Evolutionary conservation across 2,888 invertebrate species (phyloP).

Genomic region (Gnatocerus cornutus): DNA sequence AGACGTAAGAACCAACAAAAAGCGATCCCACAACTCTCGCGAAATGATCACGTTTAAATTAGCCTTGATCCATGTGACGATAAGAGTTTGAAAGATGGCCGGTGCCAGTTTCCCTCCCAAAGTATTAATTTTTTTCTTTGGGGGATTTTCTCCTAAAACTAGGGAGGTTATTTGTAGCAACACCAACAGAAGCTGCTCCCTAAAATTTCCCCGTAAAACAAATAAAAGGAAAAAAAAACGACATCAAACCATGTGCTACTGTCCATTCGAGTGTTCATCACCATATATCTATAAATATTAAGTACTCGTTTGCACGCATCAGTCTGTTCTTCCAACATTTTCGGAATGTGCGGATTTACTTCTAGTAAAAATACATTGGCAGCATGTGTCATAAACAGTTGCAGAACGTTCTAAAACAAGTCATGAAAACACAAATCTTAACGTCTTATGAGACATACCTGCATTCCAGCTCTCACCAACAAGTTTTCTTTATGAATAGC

Average conservation of each 20-base stretch:
- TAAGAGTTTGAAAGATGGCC: slow-evolving; percentile 92
- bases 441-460: slow-evolving; percentile 71
- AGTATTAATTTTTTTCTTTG: slow-evolving; percentile 83
- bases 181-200: slow-evolving; percentile 90
- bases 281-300: slow-evolving; percentile 96
- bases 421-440: neutral
- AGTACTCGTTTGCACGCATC: slow-evolving; percentile 96
- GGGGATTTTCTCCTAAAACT: slow-evolving; percentile 86
- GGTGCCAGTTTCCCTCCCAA: slow-evolving; percentile 88
- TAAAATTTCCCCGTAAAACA: slow-evolving; percentile 65
- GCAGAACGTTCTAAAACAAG: slow-evolving; percentile 80
- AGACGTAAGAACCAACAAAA: slow-evolving; percentile 88
- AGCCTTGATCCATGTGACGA: slow-evolving; percentile 98
- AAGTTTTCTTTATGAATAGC: slow-evolving; percentile 87
- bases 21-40: slow-evolving; percentile 93
- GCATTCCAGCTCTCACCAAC: slow-evolving; percentile 87
- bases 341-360: slow-evolving; percentile 76
- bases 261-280: slow-evolving; percentile 96
- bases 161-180: slow-evolving; percentile 93
- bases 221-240: slow-evolving; percentile 15
- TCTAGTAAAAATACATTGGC: slow-evolving; percentile 93
- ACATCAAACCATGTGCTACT: slow-evolving; percentile 86
- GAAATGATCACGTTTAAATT: slow-evolving; percentile 95
- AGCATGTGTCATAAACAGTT: slow-evolving; percentile 95
- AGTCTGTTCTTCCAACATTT: slow-evolving; percentile 91